phyloP scores from a whole-genome alignment of 37 sponge, comb jelly and placozoan genomes.

The Hexactinellida sp. region DNA sequence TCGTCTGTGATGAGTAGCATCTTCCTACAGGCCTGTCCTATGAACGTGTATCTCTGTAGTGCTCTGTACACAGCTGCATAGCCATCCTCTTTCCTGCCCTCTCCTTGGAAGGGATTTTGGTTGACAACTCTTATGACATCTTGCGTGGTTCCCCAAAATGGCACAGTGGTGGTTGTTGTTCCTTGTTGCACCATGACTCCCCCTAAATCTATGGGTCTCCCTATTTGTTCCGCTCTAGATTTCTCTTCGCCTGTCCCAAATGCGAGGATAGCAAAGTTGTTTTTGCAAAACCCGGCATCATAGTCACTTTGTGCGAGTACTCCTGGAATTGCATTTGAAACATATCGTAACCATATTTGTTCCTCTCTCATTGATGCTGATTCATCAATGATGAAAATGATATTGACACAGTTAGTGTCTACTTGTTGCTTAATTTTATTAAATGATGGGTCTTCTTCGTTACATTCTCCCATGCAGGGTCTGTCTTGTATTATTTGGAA shows the following conservation, averaged over 20 bases:
- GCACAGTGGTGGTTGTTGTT: neutral
- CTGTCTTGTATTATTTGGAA: neutral
- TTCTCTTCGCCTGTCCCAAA: conserved; percentile 1
- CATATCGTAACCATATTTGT: neutral
- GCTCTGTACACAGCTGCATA: conserved; percentile 5
- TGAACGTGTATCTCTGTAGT: conserved; percentile 11
- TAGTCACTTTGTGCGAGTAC: neutral
- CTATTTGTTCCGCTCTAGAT: neutral
- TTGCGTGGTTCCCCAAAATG: neutral
- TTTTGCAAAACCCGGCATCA: neutral
- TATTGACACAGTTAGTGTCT: neutral
- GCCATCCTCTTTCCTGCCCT: neutral
- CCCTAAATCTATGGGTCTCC: neutral
- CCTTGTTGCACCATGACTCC: neutral
- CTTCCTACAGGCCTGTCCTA: neutral
- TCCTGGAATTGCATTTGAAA: neutral
- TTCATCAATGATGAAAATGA: neutral
- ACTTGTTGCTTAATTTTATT: neutral
- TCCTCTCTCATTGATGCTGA: neutral
- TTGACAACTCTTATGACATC: neutral
- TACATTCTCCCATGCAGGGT: neutral
- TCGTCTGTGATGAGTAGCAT: conserved; percentile 7
- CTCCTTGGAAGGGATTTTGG: neutral
- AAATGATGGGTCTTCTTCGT: neutral
- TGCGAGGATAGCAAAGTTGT: neutral